Evolutionary conservation across 2,888 invertebrate species (phyloP).

Genomic region (Sminthurides aquaticus): DNA sequence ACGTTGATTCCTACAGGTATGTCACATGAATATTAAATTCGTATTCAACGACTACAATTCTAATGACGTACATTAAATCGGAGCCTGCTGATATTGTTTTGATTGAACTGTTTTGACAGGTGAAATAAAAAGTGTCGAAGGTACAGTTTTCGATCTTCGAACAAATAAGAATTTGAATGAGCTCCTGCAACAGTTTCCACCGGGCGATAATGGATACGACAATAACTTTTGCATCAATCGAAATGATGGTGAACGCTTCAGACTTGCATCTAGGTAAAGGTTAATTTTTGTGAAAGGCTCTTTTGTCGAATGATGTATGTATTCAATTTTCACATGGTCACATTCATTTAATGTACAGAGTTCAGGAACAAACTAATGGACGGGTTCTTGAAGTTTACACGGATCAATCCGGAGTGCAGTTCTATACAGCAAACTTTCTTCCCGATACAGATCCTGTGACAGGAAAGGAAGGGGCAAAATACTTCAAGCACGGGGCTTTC

Average conservation of each 20-base stretch:
- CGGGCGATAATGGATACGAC: slow-evolving; percentile 62
- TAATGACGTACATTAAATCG: no score
- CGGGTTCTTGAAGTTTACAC: slow-evolving; percentile 71
- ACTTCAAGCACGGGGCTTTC: slow-evolving; percentile 70
- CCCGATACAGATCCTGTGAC: slow-evolving; percentile 53
- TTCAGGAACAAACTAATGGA: slow-evolving; percentile 61
- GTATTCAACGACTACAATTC: no score
- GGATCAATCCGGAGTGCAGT: slow-evolving; percentile 83
- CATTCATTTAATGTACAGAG: no score
- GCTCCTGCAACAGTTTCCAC: slow-evolving; percentile 59
- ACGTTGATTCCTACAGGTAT: slow-evolving; percentile 68
- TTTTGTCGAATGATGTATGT: no score
- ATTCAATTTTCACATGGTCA: no score
- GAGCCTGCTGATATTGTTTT: no score
- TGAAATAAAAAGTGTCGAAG: slow-evolving; percentile 61
- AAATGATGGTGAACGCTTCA: slow-evolving; percentile 12
- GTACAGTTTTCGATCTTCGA: slow-evolving; percentile 67
- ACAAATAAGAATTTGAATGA: slow-evolving; percentile 58
- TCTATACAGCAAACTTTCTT: slow-evolving; percentile 73
- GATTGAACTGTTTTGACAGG: no score
- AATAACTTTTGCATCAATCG: slow-evolving; percentile 69
- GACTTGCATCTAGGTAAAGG: slow-evolving; percentile 16
- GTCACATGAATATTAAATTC: no score
- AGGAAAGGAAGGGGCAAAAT: slow-evolving; percentile 64
- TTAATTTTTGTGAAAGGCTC: no score